Evolutionary conservation across 2,888 invertebrate species (phyloP), one percentile per base, ranked within the genome.

Genomic region (Meiosimyza platycephala): DNA sequence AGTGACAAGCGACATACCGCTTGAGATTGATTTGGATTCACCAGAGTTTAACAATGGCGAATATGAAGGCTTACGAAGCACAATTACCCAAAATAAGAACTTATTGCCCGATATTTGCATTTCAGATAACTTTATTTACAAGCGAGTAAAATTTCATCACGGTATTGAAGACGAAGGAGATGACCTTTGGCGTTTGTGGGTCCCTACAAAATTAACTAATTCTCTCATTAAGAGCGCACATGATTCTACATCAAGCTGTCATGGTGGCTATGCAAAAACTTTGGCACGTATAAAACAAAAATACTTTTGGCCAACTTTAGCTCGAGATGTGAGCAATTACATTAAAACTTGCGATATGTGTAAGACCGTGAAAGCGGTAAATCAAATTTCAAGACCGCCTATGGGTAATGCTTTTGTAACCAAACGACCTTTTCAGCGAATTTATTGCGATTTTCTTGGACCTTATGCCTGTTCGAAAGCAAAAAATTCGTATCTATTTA

Each of bases 201-300:
- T 60, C 1, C 60, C 60, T 3, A 40, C 15, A 7, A 28, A 6
- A 40, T 33, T 60, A 13, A 60, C 60, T 11, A 4, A 0, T 28
- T 15, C 15, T 12, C 6, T 59, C n/a, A 60, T 60, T 28, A 40
- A 40, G 28, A 33, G 6, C 15, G 33, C 28, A 33, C 72, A 74
- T 22, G 48, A 63, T 48, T 40, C 52, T 59, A 12, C 28, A n/a
- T 65, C 72, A 28, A 28, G 28, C 0, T 72, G 71, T 4, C 74
- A 76, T 40, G 68, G 76, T 2, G 72, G 75, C 12, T 22, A 65
- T 11, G 48, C 59, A 7, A 76, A 74, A 71, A 76, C 75, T n/a
- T 33, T 75, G 18, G 47, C 68, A 9, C 60, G 68, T 18, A 4
- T 60, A 28, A 12, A 13, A 1, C 6, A 60, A n/a, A 60, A 60